phyloP scores from a whole-genome alignment of 1,140 invertebrate species.

The Eriocheir sinensis region DNA sequence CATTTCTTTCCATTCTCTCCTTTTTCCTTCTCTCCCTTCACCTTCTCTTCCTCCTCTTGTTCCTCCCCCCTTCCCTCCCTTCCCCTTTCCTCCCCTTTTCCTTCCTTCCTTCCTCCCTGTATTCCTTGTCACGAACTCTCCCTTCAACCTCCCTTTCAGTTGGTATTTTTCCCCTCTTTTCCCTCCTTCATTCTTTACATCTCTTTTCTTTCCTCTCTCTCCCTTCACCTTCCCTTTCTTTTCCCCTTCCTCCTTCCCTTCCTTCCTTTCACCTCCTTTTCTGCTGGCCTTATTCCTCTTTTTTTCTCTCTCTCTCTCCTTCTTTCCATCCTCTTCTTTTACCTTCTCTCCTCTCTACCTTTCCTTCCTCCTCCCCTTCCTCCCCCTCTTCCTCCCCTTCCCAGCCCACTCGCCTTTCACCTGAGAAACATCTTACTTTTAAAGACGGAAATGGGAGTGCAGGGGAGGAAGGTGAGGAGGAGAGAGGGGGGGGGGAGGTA shows the following conservation, averaged over 20 bases:
- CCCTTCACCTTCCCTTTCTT: background rate
- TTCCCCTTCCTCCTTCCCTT: background rate
- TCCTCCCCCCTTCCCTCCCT: background rate
- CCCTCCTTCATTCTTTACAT: background rate
- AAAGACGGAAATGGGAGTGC: background rate
- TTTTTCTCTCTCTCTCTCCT: background rate
- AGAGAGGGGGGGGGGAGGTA: no score
- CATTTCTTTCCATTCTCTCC: background rate
- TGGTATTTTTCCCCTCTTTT: no score
- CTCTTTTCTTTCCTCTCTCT: no score
- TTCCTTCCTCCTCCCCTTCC: no score
- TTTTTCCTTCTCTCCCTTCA: background rate
- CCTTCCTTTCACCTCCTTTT: background rate
- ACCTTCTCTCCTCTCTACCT: background rate
- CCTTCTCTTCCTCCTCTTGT: background rate
- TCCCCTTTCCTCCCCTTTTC: background rate
- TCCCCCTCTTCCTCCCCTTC: no score
- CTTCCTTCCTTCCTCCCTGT: no score
- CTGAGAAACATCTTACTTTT: slow-evolving; percentile 16
- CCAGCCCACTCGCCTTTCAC: background rate
- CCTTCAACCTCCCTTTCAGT: no score
- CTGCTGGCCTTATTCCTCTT: no score
- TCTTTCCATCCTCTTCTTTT: background rate
- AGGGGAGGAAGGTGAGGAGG: background rate
- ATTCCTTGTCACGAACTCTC: no score